Base-by-base conservation (phyloP, 2,888 invertebrate species). In the Branchipolynoe longqiensis region DNA sequence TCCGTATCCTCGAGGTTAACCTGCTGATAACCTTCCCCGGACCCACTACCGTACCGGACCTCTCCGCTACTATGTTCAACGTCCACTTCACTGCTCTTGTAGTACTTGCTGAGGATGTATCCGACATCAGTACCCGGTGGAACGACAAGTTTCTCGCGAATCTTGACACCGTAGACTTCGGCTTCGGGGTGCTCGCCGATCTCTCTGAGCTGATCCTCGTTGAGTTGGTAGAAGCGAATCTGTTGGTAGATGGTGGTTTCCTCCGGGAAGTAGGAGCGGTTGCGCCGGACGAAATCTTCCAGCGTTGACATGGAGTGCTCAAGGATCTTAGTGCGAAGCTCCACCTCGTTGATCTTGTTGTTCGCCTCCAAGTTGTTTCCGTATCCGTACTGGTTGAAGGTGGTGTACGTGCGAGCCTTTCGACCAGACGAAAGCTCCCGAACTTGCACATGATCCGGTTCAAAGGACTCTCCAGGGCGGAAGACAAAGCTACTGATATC, bases 181-280 rank as follows among this genome's bases (percentile, higher is more conserved):
- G 88, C 86, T 25, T 89, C 89, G 22, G 88, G 86, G 4, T 54
- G 38, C 28, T 86, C 88, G 0, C 88, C 88, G 48, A 89, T 88
- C n/a, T 81, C 48, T 31, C 48, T 48, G 64, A 89, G 86, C 33
- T 89, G 83, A n/a, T 78, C 82, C 48, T 86, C 84, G 41, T 73
- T 78, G 36, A 89, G 84, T 59, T 84, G 83, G 64, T 83, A 88
- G 58, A 87, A 86, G 36, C 38, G 28, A 36, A 88, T 82, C 28
- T 85, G 81, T 73, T 88, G 89, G 41, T 87, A 83, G 41, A 89
- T 86, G 40, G 84, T 85, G 41, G 89, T 87, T 25, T 89, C 88
- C 82, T 88, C 88, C 12, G 89, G 89, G 73, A 89, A 89, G 73
- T 87, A 78, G 41, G 83, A 48, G 48, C 89, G 86, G 78, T 89